A percentile compares a stretch with the other conserved stretches of the same genome.
Conservation (phyloP, 2,888 invertebrate species). For the Syrista parreyssii region DNA sequence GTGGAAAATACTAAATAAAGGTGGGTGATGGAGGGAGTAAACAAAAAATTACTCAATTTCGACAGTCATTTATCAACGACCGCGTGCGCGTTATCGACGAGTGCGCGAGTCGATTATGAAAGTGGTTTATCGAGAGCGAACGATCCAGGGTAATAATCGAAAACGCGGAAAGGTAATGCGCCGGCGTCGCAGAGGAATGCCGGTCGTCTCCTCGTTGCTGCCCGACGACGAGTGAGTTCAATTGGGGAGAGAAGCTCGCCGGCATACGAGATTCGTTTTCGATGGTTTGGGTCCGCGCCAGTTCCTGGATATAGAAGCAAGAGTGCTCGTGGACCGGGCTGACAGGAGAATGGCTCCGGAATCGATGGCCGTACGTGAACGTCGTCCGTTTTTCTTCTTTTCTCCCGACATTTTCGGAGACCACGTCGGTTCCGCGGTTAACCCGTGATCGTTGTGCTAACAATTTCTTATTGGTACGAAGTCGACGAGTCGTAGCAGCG, state of each 20-base stretch:
- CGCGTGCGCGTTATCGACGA: conserved; percentile 3
- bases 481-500: too few species aligned
- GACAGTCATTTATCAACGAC: too few species aligned
- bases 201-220: too few species aligned
- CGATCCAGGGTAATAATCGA: too few species aligned
- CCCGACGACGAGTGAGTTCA: neutral
- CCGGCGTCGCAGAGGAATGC: too few species aligned
- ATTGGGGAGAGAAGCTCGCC: conserved; percentile 12
- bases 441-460: too few species aligned
- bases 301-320: conserved; percentile 15
- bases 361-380: conserved; percentile 35
- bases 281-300: conserved; percentile 26
- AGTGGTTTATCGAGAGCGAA: too few species aligned
- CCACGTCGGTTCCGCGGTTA: too few species aligned
- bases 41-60: too few species aligned
- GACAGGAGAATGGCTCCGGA: conserved; percentile 39
- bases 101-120: neutral
- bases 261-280: conserved; percentile 39
- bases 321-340: conserved; percentile 27
- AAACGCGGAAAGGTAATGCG: too few species aligned
- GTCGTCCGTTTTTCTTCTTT: neutral
- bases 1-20: conserved; percentile 34
- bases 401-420: too few species aligned
- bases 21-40: conserved; percentile 16
- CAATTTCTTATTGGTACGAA: too few species aligned